Percentiles rank a stretch among this genome's conserved stretches.
Evolutionary conservation across 2,113 vertebrate species (phyloP).

Genomic region (Microcebus murinus): DNA sequence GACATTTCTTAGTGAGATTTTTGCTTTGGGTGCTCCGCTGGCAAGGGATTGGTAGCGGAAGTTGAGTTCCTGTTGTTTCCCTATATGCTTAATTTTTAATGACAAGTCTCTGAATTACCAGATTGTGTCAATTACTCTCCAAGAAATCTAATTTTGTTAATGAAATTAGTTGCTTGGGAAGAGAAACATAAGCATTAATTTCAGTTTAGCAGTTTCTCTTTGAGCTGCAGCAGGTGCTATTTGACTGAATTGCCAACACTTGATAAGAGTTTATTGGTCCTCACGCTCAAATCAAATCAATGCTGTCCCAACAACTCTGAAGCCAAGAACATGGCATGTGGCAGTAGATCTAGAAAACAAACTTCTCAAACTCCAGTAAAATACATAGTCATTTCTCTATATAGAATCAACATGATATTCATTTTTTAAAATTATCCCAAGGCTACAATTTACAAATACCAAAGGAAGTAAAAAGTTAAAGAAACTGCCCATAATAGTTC

Average conservation of each 20-base stretch:
- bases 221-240: slow-evolving; percentile 60
- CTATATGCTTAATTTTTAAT: slow-evolving; percentile 78
- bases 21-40: neutral
- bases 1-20: neutral
- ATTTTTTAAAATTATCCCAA: neutral
- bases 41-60: neutral
- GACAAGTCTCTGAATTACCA: slow-evolving; percentile 77
- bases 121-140: slow-evolving; percentile 75
- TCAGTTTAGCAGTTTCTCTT: slow-evolving; percentile 40
- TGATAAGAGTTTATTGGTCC: slow-evolving; percentile 47
- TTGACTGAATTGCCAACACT: slow-evolving; percentile 37
- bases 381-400: neutral
- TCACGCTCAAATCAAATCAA: slow-evolving; percentile 42
- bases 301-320: neutral
- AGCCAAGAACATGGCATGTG: neutral
- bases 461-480: neutral
- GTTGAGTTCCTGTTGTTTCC: slow-evolving; percentile 63
- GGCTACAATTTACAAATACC: neutral
- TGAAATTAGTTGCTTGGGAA: slow-evolving; percentile 73
- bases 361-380: neutral
- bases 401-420: neutral
- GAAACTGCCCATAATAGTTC: neutral
- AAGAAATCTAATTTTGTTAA: slow-evolving; percentile 81
- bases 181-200: slow-evolving; percentile 69
- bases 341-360: neutral